A percentile compares a stretch with the other conserved stretches of the same genome.
These are phyloP conservation scores for Xerus rutilus DNA, from an alignment of 2,797 vertebrate species.

Conservation along the genomic window DNA sequence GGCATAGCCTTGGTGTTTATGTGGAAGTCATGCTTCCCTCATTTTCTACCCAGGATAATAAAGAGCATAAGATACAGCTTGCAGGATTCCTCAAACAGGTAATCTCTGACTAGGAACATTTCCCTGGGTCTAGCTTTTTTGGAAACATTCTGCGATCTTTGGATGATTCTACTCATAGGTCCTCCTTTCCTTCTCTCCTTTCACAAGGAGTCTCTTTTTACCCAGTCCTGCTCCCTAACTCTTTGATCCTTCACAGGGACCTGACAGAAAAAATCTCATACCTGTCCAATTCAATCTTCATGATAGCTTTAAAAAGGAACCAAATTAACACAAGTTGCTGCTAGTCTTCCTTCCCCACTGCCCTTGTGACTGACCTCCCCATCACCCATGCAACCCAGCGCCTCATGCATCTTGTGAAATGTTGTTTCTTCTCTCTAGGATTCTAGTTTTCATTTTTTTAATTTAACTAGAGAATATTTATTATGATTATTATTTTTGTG, in stretches of 20 bases:
- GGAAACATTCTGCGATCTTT: background rate
- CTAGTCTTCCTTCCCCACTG: background rate
- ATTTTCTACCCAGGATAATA: background rate
- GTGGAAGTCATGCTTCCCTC: background rate
- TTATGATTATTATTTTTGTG: background rate
- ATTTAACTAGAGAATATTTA: background rate
- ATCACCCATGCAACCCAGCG: background rate
- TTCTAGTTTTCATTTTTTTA: background rate
- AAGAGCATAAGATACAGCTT: background rate
- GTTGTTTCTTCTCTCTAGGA: background rate
- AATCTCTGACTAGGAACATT: no score
- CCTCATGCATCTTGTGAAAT: background rate
- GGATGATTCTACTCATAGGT: background rate
- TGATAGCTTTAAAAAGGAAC: background rate
- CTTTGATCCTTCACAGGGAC: background rate
- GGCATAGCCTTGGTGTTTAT: background rate
- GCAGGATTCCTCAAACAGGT: background rate
- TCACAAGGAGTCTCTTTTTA: background rate
- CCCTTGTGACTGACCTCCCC: background rate
- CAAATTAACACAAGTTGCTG: fast-evolving
- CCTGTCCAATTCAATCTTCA: background rate
- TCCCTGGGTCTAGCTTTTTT: background rate
- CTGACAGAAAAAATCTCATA: background rate
- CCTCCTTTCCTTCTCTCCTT: background rate
- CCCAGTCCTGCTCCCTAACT: background rate